Evolutionary conservation across 2,888 invertebrate species (phyloP).

Genomic region (Nomada flava): DNA sequence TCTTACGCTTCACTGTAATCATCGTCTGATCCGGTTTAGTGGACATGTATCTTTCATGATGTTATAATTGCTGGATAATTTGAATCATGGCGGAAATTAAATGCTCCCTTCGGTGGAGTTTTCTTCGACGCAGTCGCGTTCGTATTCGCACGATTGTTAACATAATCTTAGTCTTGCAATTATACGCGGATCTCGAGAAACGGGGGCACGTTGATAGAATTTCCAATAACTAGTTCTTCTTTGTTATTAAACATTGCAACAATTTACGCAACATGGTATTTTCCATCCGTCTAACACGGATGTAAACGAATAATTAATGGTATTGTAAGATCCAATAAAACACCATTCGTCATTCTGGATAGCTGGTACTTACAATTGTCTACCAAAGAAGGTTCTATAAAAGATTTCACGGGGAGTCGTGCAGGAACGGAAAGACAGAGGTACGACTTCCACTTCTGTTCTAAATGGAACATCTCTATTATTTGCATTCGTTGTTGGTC

Average conservation of each 20-base stretch:
- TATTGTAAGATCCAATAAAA: too few relatives aligned
- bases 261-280: not conserved
- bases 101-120: too few relatives aligned
- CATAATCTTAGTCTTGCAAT: slow-evolving; percentile 13
- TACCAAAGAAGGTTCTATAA: slow-evolving; percentile 10
- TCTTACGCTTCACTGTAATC: too few relatives aligned
- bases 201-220: not conserved
- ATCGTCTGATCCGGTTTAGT: too few relatives aligned
- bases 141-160: slow-evolving; percentile 20
- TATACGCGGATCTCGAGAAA: not conserved
- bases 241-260: not conserved
- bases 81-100: too few relatives aligned
- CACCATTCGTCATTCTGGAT: too few relatives aligned
- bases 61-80: too few relatives aligned
- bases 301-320: too few relatives aligned
- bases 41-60: too few relatives aligned
- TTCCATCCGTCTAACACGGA: too few relatives aligned
- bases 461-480: slow-evolving; percentile 23
- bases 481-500: slow-evolving; percentile 47
- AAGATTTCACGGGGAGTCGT: slow-evolving; percentile 22
- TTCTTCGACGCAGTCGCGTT: too few relatives aligned
- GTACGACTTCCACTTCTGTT: slow-evolving; percentile 24
- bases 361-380: not conserved
- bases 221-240: not conserved
- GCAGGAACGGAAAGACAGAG: slow-evolving; percentile 29